Evolutionary conservation across 2,113 vertebrate genomes (phyloP), one percentile per base, ranked within the genome.

Genomic region (Cynocephalus volans): DNA sequence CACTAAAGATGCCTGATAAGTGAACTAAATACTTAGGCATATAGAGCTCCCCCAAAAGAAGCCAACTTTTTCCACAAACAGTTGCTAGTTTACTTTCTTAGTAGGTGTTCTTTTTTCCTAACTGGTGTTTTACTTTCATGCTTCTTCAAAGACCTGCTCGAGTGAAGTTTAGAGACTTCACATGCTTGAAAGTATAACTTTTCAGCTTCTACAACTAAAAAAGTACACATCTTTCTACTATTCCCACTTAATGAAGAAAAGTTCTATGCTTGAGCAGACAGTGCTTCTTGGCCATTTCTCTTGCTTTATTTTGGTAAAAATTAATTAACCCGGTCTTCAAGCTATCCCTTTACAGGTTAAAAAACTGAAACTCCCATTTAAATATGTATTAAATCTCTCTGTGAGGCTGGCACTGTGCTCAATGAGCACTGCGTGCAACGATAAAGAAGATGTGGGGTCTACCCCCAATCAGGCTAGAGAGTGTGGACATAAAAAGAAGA

Each of bases 241-340:
- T 15, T 87, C 28, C 79, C 41, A 33, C 11, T 88, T 48, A 93
- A 67, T 82, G 90, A 90, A 92, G 11, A 60, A 77, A 93, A 50
- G 28, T 36, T 62, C 70, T 24, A 81, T 52, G 56, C 36, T 82
- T 65, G 9, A 76, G 48, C 17, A 81, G 21, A 65, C n/a, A 62
- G 12, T 54, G 1, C 64, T 70, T 76, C 36, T 90, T 82, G 36
- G 8, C 54, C 50, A 28, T 94, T 87, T 90, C 33, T 28, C 48
- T 80, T 70, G 36, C 64, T 97, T 88, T 76, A 87, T 81, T 88
- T 97, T 56, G n/a, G 65, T 85, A 77, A 95, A 36, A 60, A 48
- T 65, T 95, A 85, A 87, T 79, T 96, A 90, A 70, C 3, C 12
- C 56, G 72, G 19, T 81, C 60, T 4, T 82, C 62, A 65, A 88